Conservation (phyloP, 64 coral and sea anemone genomes). For the Cladopsammia gracilis region DNA sequence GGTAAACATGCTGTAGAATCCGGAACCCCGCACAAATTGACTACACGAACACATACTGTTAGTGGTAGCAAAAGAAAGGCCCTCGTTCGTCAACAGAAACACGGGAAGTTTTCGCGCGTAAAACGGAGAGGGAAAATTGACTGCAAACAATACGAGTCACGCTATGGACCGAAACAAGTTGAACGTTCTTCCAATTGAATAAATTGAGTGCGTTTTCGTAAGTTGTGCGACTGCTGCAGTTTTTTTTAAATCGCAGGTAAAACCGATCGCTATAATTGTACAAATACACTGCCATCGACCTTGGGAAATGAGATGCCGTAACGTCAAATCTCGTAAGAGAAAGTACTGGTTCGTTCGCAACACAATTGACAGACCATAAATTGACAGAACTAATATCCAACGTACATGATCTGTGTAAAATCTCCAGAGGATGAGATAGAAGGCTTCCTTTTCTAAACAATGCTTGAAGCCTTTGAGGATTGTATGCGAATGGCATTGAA, state of each 20-base stretch:
- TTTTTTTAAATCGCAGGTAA: neutral
- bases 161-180: conserved; percentile 24
- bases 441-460: neutral
- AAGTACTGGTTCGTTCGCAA: neutral
- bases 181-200: neutral
- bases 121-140: neutral
- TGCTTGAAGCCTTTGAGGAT: neutral
- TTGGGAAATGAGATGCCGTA: neutral
- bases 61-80: neutral
- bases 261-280: neutral
- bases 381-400: neutral
- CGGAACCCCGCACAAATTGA: neutral
- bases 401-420: neutral
- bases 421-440: neutral
- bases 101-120: conserved; percentile 1
- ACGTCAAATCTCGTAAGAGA: neutral
- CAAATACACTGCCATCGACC: neutral
- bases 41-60: neutral
- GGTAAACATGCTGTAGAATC: conserved; percentile 14
- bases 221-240: neutral
- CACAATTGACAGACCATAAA: neutral
- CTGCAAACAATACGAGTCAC: conserved; percentile 24
- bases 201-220: neutral
- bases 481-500: neutral
- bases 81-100: neutral